Conservation (phyloP, 2,797 vertebrate genomes). For the Orestias chungarensis region DNA sequence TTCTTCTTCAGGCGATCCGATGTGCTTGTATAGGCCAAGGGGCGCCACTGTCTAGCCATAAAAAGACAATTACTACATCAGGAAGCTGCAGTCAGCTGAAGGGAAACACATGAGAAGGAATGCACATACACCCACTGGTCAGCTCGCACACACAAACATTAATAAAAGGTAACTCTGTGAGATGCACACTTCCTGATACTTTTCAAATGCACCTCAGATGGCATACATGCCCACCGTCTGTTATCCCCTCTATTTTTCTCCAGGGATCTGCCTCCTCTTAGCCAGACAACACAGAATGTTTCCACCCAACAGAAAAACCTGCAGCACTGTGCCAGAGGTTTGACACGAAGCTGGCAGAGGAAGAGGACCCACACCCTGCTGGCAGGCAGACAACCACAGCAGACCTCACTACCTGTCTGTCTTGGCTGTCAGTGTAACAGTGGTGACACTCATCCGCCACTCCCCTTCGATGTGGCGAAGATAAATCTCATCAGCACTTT, state of each 20-base stretch:
- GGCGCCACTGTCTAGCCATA: constrained; percentile 54
- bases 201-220: constrained; percentile 26
- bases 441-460: constrained; percentile 1
- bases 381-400: constrained; percentile 41
- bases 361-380: constrained; percentile 67
- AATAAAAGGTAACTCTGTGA: constrained; percentile 14
- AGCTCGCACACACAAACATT: constrained; percentile 25
- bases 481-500: not conserved
- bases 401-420: constrained; percentile 57
- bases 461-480: not conserved
- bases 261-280: constrained; percentile 53
- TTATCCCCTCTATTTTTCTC: constrained; percentile 44
- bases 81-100: constrained; percentile 68
- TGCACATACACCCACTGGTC: constrained; percentile 49
- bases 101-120: constrained; percentile 46
- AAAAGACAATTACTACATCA: constrained; percentile 68
- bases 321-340: constrained; percentile 41
- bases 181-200: constrained; percentile 14
- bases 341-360: constrained; percentile 59
- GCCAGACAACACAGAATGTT: constrained; percentile 45
- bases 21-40: constrained; percentile 35
- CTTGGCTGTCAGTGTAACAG: constrained; percentile 21
- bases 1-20: constrained; percentile 47
- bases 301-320: constrained; percentile 62
- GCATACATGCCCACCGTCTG: constrained; percentile 14